These are phyloP conservation scores for Phalanger gymnotis DNA, from an alignment of 2,797 vertebrate species.

Conservation along the genomic window DNA sequence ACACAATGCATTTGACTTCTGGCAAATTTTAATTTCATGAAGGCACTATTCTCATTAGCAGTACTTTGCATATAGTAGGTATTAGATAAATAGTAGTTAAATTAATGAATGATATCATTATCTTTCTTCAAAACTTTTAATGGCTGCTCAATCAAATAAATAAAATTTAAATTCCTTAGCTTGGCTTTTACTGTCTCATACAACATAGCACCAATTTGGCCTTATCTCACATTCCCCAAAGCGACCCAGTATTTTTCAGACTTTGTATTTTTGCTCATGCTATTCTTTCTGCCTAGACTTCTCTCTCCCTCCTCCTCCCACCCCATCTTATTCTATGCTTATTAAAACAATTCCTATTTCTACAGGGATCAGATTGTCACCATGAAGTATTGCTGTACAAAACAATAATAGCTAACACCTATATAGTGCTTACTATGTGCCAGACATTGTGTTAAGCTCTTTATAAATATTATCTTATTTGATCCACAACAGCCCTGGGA, in stretches of 20 bases:
- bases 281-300: neutral
- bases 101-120: neutral
- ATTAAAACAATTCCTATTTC: neutral
- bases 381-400: neutral
- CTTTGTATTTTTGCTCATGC: neutral
- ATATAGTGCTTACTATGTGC: neutral
- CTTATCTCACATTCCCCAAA: neutral
- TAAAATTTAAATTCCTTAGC: neutral
- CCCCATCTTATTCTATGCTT: neutral
- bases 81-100: neutral
- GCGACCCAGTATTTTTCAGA: neutral
- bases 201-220: neutral
- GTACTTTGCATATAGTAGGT: neutral
- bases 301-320: neutral
- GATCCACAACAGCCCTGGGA: neutral
- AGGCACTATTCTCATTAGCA: neutral
- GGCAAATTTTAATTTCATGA: neutral
- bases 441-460: neutral
- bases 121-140: neutral
- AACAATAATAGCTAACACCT: neutral
- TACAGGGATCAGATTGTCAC: neutral
- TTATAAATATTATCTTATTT: neutral
- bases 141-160: neutral
- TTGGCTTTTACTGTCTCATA: neutral
- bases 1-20: neutral